These are phyloP conservation scores for Drosophila hydei DNA, from an alignment of 1,140 invertebrate genomes.

Conservation along the genomic window DNA sequence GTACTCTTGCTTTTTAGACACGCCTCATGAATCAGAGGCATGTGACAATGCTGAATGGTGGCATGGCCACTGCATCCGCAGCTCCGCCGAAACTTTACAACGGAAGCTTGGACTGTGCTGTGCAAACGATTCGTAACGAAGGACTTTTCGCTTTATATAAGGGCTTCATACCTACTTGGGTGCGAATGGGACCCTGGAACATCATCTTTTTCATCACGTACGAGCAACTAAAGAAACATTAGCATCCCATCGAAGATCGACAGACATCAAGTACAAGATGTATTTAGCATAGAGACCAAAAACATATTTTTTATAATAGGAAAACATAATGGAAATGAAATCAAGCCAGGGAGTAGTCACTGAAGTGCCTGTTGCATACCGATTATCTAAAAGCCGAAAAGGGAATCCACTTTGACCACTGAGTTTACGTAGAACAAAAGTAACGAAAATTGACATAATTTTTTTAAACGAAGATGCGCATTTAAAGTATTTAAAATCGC, in stretches of 20 bases:
- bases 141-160: conserved; percentile 96
- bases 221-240: conserved; percentile 92
- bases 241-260: conserved; percentile 69
- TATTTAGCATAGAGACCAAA: conserved; percentile 72
- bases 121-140: conserved; percentile 87
- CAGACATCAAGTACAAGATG: conserved; percentile 58
- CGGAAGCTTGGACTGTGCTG: conserved; percentile 94
- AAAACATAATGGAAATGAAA: conserved; percentile 39
- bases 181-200: conserved; percentile 98
- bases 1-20: conserved; percentile 86
- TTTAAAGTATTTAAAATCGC: conserved; percentile 65
- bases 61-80: conserved; percentile 79
- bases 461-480: conserved; percentile 6
- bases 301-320: conserved; percentile 46
- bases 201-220: conserved; percentile 98
- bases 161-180: conserved; percentile 97
- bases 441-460: conserved; percentile 20
- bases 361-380: conserved; percentile 53
- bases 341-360: conserved; percentile 36
- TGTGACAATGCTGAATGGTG: conserved; percentile 85
- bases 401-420: conserved; percentile 26
- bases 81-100: conserved; percentile 88
- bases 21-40: conserved; percentile 95
- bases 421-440: conserved; percentile 11
- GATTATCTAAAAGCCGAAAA: conserved; percentile 51